Base-by-base conservation (phyloP, 2,888 invertebrate species). In the Prenolepis imparis region DNA sequence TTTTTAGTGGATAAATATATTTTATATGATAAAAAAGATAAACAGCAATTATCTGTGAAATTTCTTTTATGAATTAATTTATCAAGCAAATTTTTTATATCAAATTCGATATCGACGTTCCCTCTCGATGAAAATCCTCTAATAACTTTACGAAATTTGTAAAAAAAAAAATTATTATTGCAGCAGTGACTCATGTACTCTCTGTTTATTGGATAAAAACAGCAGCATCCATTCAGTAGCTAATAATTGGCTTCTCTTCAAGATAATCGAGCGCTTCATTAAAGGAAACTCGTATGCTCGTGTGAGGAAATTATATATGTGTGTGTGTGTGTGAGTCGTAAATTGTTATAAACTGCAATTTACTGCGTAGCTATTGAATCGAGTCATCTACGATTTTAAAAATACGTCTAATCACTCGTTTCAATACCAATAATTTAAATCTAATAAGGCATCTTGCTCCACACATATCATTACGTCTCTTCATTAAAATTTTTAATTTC, bases 251-350 rank as follows among this genome's bases (percentile, higher is more conserved):
- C 48, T 52, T 44, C 74, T 41, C 39, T 11, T 61, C 41, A 41
- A 75, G 74, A 75, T 74, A 64, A 64, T 64, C 21, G 61, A 39
- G 39, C 48, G 44, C 9, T 64, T 66, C 18, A 64, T 64, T 48
- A 75, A 36, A 75, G 11, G 73, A 61, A 73, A 36, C 36, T 36
- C 36, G n/a, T n/a, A 0, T n/a, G n/a, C n/a, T n/a, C n/a, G n/a
- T n/a, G n/a, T n/a, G n/a, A n/a, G n/a, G n/a, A n/a, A n/a, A n/a
- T n/a, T n/a, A n/a, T n/a, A n/a, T n/a, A n/a, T 52, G 36, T 36
- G 48, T 32, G 11, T 36, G 18, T 39, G 66, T n/a, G 28, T 21
- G 36, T 36, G 36, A 75, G 36, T 52, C 36, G 12, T 52, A 36
- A 75, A 52, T 21, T 63, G 48, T 32, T 52, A 52, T 52, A 64